Evolutionary conservation across 53 echinoderm and acorn worm species (phyloP).

Genomic region (Apostichopus leukothele): DNA sequence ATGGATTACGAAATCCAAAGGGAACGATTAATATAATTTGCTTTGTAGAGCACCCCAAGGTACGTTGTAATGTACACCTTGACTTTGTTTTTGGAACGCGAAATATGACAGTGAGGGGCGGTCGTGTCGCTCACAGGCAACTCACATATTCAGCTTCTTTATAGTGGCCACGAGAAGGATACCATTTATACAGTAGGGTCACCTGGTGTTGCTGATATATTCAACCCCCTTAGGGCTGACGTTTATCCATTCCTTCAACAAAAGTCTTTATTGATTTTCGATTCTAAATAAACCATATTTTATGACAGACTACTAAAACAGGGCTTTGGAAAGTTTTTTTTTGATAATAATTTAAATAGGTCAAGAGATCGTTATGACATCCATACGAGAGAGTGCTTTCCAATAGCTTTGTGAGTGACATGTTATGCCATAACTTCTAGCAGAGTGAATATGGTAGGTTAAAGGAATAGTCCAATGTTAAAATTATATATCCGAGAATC

Average conservation of each 20-base stretch:
- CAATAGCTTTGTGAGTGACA: slow-evolving; percentile 20
- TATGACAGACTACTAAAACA: background rate
- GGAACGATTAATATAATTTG: slow-evolving; percentile 17
- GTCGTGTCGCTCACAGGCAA: background rate
- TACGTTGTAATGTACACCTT: slow-evolving; percentile 25
- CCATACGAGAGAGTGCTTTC: background rate
- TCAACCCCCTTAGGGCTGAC: background rate
- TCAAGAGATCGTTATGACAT: slow-evolving; percentile 12
- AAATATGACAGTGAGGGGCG: background rate
- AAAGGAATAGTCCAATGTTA: background rate
- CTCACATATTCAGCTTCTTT: background rate
- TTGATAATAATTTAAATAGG: background rate
- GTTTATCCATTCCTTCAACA: slow-evolving; percentile 15
- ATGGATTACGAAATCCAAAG: slow-evolving; percentile 21
- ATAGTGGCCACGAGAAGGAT: background rate
- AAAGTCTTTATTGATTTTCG: slow-evolving; percentile 8
- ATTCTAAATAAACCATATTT: slow-evolving; percentile 15
- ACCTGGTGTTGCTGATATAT: background rate
- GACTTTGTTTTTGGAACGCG: slow-evolving; percentile 30
- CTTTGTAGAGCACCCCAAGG: slow-evolving; percentile 25
- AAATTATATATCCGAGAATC: background rate
- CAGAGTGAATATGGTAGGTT: background rate
- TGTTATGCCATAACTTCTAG: background rate
- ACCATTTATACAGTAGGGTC: slow-evolving; percentile 4
- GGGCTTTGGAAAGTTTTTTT: too few relatives aligned